Evolutionary conservation across 2,113 vertebrate genomes (phyloP).

Genomic region (Coturnix japonica): DNA sequence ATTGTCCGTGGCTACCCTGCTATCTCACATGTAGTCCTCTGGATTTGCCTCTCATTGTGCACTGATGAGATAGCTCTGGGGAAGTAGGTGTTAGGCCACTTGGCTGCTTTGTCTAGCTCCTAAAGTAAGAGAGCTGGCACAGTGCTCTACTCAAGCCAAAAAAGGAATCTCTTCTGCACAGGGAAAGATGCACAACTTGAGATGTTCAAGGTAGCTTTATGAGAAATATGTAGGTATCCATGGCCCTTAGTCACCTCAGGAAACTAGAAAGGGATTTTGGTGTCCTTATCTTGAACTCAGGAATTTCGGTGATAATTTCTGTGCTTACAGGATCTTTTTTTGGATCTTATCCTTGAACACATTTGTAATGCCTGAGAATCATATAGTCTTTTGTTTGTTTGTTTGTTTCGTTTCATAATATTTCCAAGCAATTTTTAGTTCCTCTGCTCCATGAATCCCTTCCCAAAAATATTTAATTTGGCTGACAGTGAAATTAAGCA

Average conservation of each 20-base stretch:
- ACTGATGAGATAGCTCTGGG: not conserved
- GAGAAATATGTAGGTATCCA: not conserved
- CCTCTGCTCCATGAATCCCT: not conserved
- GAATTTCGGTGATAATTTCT: not conserved
- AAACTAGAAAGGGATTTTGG: not conserved
- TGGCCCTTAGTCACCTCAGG: not conserved
- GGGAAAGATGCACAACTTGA: not conserved
- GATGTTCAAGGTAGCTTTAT: not conserved
- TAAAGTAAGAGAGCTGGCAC: not conserved
- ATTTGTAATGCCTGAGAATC: not conserved
- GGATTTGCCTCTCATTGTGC: not conserved
- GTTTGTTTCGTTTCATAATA: constrained; percentile 50
- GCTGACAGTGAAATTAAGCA: constrained; percentile 29
- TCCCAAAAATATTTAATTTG: constrained; percentile 58
- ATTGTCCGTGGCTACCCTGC: not conserved
- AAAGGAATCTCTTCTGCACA: not conserved
- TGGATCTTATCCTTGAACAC: constrained; percentile 6
- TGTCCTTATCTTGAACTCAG: constrained; percentile 15
- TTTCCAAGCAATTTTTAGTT: constrained; percentile 54
- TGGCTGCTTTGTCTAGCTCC: not conserved
- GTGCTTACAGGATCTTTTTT: not conserved
- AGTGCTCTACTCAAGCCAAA: not conserved
- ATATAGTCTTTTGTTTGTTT: constrained; percentile 28
- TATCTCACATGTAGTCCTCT: not conserved
- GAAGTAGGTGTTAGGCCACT: not conserved